Evolutionary conservation across 2,797 vertebrate genomes (phyloP).

Genomic region (Corythornis leucogaster): DNA sequence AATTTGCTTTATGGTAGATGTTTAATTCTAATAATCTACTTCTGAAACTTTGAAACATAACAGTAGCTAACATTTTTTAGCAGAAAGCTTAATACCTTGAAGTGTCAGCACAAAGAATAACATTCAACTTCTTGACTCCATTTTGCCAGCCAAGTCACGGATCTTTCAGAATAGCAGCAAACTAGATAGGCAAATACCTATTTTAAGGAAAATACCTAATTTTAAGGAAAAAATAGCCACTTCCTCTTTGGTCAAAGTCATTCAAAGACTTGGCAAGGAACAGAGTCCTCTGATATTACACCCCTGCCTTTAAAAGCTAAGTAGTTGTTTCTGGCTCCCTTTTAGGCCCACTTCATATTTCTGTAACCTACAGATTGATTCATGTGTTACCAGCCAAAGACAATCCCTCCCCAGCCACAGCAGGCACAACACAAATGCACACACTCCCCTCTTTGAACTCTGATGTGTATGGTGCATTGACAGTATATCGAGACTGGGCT

Average conservation of each 20-base stretch:
- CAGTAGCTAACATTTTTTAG: neutral
- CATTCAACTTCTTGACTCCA: neutral
- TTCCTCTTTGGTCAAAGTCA: neutral
- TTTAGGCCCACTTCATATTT: neutral
- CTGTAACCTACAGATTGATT: neutral
- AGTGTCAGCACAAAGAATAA: neutral
- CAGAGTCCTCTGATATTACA: neutral
- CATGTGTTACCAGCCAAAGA: neutral
- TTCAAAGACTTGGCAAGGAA: neutral
- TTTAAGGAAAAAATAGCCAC: neutral
- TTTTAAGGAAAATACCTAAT: too few relatives aligned
- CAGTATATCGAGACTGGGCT: neutral
- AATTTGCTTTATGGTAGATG: neutral
- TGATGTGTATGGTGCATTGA: too few relatives aligned
- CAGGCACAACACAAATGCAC: neutral
- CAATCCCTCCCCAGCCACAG: neutral
- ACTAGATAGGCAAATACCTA: neutral
- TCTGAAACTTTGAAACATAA: neutral
- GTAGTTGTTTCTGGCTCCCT: neutral
- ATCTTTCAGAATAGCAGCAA: neutral
- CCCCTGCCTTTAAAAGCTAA: neutral
- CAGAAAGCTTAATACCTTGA: neutral
- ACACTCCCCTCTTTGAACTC: neutral
- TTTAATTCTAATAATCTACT: neutral
- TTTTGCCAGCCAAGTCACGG: neutral